These are phyloP conservation scores for Torymus auratus DNA, from an alignment of 2,888 invertebrate genomes.

Conservation along the genomic window DNA sequence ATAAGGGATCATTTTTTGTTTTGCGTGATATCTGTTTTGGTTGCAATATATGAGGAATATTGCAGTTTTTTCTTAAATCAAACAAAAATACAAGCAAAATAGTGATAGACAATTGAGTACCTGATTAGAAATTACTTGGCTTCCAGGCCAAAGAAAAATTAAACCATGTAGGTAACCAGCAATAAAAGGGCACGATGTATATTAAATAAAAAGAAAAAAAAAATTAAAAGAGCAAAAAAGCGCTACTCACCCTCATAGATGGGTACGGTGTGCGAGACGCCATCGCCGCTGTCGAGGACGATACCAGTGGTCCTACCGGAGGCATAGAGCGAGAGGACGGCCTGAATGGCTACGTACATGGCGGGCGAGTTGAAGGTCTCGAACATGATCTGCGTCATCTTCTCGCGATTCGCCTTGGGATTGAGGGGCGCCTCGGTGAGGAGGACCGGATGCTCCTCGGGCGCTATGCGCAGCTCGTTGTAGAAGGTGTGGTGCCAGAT, in stretches of 20 bases:
- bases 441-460: constrained; percentile 88
- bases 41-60: no score
- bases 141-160: no score
- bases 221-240: neutral
- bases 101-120: no score
- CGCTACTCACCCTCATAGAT: constrained; percentile 78
- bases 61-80: no score
- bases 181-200: no score
- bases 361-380: constrained; percentile 81
- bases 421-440: constrained; percentile 89
- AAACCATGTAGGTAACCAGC: no score
- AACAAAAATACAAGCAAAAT: no score
- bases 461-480: constrained; percentile 87
- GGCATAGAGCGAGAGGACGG: constrained; percentile 77
- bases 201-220: no score
- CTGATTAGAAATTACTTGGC: no score
- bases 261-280: constrained; percentile 78
- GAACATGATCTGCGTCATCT: constrained; percentile 84
- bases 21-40: no score
- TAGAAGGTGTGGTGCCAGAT: constrained; percentile 93
- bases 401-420: constrained; percentile 88
- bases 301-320: constrained; percentile 79
- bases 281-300: constrained; percentile 78
- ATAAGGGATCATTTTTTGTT: no score
- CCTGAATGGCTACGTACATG: constrained; percentile 77